Base-by-base conservation (phyloP, 2,888 invertebrate genomes). In the Drosophila mimetica region DNA sequence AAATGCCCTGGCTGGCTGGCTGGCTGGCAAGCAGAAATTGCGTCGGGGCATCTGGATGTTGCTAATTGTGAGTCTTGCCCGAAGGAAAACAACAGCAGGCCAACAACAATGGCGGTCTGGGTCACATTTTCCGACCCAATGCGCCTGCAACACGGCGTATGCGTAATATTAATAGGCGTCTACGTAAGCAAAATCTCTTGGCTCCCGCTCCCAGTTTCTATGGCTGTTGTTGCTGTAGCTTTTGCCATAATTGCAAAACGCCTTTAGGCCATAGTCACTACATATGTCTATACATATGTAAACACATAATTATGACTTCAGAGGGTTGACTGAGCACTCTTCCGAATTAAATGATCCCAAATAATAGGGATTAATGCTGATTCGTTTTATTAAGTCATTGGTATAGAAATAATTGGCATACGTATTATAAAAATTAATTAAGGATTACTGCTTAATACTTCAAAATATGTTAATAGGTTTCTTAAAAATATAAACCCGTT, bases 141-240 rank as follows among this genome's bases (percentile, higher is more conserved):
- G 71, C 64, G 66, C 41, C 60, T 46, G 66, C 81, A 67, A 77
- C 69, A 48, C 48, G 65, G 73, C 71, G 77, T 66, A 80, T 87
- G 70, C 64, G 76, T 81, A 78, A 87, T 87, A 86, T 81, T 81
- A 81, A 85, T 81, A 66, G 85, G 63, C 71, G 66, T 61, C 67
- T 70, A 41, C 74, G 47, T 61, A 66, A 48, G 71, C 76, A 73
- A 67, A 58, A 69, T 70, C 50, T 55, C 44, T 36, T 37, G 51
- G 42, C 55, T 54, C 59, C 53, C 58, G 22, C 13, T 37, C 46
- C 61, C 46, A 54, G 47, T 37, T 55, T 18, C 55, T 36, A 53
- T 55, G 54, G 55, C 48, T 46, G 42, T 20, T 55, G 44, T 22
- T 25, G 39, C 25, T 57, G 53, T 36, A 41, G 66, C 69, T 71